These are phyloP conservation scores for Willisornis vidua DNA, from an alignment of 2,113 vertebrate species.

Conservation along the genomic window DNA sequence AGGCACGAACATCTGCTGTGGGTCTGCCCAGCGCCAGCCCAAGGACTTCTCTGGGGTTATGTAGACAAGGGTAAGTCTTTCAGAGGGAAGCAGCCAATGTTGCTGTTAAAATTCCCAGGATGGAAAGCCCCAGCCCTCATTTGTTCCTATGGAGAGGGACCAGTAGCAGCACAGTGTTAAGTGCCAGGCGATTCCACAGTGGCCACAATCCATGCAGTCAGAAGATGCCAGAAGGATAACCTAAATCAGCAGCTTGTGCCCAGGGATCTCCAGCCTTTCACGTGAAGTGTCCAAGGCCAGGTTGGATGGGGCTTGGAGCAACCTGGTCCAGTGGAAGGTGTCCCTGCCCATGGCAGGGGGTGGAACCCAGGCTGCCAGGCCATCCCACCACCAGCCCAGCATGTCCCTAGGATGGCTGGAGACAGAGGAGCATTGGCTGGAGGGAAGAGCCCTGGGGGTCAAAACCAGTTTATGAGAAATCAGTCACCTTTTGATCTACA, in stretches of 20 bases:
- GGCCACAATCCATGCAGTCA: accelerated
- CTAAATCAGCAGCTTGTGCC: neutral
- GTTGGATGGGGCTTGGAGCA: neutral
- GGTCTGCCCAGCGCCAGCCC: neutral
- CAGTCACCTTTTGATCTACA: constrained; percentile 24
- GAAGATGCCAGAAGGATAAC: neutral
- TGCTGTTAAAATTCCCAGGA: neutral
- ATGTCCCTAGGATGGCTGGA: neutral
- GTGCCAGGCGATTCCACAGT: accelerated
- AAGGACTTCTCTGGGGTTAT: neutral
- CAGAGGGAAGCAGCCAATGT: neutral
- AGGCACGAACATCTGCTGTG: neutral
- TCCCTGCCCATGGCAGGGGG: neutral
- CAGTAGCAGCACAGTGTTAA: neutral
- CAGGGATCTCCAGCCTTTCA: neutral
- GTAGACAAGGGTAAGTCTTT: neutral
- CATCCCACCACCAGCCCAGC: neutral
- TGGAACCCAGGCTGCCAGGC: neutral
- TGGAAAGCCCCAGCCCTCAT: neutral
- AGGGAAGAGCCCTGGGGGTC: neutral
- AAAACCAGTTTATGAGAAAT: constrained; percentile 31
- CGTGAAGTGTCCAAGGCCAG: neutral
- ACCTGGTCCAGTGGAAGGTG: neutral
- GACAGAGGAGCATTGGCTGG: neutral
- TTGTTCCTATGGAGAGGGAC: neutral